Evolutionary conservation across 2,797 vertebrate genomes (phyloP).

Genomic region (Oryzias dopingdopingensis): DNA sequence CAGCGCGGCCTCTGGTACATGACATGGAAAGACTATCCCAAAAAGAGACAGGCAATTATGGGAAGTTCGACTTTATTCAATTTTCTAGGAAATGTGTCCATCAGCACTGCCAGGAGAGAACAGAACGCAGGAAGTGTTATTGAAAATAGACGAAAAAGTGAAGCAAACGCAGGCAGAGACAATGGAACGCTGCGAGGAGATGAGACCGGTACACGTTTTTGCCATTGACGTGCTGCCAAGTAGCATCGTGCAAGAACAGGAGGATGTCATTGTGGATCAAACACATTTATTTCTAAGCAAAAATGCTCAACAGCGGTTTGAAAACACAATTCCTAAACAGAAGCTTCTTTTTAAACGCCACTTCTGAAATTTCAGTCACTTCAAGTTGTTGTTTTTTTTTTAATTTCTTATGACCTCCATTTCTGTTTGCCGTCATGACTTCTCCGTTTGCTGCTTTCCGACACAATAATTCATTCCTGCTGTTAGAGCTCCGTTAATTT

Average conservation of each 20-base stretch:
- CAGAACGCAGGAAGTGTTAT: neutral
- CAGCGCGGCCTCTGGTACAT: conserved; percentile 14
- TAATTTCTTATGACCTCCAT: too few relatives aligned
- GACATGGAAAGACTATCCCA: conserved; percentile 34
- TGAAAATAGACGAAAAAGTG: conserved; percentile 1
- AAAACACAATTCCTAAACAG: neutral
- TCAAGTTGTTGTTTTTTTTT: too few relatives aligned
- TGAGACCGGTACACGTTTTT: conserved; percentile 21
- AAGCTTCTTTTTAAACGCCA: too few relatives aligned
- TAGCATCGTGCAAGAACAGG: conserved; percentile 16
- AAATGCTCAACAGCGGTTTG: neutral
- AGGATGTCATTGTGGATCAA: conserved; percentile 25
- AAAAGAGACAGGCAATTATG: conserved; percentile 27
- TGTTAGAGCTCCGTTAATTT: too few relatives aligned
- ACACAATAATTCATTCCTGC: too few relatives aligned
- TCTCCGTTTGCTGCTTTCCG: too few relatives aligned
- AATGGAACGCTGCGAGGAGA: conserved; percentile 30
- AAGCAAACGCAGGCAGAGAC: conserved; percentile 2
- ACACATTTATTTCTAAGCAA: conserved; percentile 16
- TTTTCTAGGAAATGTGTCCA: conserved; percentile 25
- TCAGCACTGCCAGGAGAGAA: conserved; percentile 1
- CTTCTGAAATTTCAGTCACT: too few relatives aligned
- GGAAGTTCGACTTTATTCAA: conserved; percentile 32
- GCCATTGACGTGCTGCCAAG: conserved; percentile 28
- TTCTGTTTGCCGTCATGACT: too few relatives aligned